Percentiles rank a stretch among this genome's conserved stretches.
Conservation (phyloP, 2,797 vertebrate genomes). For the Mormyrops attenuatus region DNA sequence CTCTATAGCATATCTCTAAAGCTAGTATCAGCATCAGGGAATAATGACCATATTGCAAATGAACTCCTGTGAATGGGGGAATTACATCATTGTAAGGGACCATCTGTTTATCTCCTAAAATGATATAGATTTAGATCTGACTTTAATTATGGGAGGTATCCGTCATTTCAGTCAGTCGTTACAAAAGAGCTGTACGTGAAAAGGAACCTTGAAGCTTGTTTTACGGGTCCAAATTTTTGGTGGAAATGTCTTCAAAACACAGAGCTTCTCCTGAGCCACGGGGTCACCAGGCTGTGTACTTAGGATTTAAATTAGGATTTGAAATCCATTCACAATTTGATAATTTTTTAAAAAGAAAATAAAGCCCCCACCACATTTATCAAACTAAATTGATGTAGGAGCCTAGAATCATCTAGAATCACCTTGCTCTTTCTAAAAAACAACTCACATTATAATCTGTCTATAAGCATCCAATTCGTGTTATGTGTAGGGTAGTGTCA, state of each 20-base stretch:
- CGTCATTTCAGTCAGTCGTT: not conserved
- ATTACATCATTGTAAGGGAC: not conserved
- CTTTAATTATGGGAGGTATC: not conserved
- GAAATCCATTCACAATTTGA: not conserved
- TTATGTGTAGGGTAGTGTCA: not conserved
- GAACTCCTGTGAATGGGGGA: not conserved
- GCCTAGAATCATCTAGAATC: not conserved
- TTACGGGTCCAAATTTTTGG: not conserved
- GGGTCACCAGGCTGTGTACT: not conserved
- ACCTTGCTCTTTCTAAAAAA: not conserved
- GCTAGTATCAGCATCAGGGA: not conserved
- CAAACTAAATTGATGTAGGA: not conserved
- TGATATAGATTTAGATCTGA: not conserved
- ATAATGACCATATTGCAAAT: not conserved
- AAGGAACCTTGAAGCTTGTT: not conserved
- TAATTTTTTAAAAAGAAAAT: not conserved
- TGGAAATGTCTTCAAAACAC: not conserved
- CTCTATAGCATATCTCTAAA: not conserved
- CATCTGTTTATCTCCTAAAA: constrained; percentile 1
- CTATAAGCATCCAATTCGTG: not conserved
- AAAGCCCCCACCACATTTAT: not conserved
- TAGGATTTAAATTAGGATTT: not conserved
- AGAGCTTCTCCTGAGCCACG: not conserved
- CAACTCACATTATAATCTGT: not conserved
- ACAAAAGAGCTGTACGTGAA: not conserved